phyloP scores from a whole-genome alignment of 1,140 invertebrate genomes.

The Lordiphosa mommai region DNA sequence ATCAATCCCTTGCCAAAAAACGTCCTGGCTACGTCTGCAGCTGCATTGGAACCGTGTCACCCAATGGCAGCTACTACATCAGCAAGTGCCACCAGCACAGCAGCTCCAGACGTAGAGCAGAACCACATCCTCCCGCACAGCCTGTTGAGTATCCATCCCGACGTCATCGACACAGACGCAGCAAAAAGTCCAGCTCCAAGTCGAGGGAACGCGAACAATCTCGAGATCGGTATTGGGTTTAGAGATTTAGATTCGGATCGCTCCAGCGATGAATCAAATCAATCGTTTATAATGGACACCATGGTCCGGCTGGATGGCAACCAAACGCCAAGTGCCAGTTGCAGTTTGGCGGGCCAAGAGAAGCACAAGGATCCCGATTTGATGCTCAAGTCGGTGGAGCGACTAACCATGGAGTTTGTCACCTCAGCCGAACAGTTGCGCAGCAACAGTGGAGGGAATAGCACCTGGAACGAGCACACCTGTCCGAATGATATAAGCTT shows the following conservation, averaged over 20 bases:
- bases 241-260: conserved; percentile 56
- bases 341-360: conserved; percentile 18
- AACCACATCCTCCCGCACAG: conserved; percentile 33
- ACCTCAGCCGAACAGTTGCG: conserved; percentile 82
- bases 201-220: conserved; percentile 53
- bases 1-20: conserved; percentile 81
- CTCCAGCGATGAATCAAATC: conserved; percentile 66
- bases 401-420: conserved; percentile 83
- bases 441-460: conserved; percentile 49
- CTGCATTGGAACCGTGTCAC: conserved; percentile 79
- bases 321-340: conserved; percentile 1
- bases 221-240: conserved; percentile 75
- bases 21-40: conserved; percentile 82
- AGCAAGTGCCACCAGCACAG: conserved; percentile 76
- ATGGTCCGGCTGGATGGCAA: conserved; percentile 38
- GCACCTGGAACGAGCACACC: conserved; percentile 88
- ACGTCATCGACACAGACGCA: conserved; percentile 60
- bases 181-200: conserved; percentile 64
- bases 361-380: conserved; percentile 84
- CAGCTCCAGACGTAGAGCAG: conserved; percentile 78
- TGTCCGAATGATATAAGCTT: conserved; percentile 88
- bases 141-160: conserved; percentile 21
- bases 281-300: conserved; percentile 72
- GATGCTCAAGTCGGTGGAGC: conserved; percentile 85
- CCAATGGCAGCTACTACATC: conserved; percentile 73